Evolutionary conservation across 2,113 vertebrate species (phyloP), one percentile per base, ranked within the genome.

Genomic region (Epinephelus moara): DNA sequence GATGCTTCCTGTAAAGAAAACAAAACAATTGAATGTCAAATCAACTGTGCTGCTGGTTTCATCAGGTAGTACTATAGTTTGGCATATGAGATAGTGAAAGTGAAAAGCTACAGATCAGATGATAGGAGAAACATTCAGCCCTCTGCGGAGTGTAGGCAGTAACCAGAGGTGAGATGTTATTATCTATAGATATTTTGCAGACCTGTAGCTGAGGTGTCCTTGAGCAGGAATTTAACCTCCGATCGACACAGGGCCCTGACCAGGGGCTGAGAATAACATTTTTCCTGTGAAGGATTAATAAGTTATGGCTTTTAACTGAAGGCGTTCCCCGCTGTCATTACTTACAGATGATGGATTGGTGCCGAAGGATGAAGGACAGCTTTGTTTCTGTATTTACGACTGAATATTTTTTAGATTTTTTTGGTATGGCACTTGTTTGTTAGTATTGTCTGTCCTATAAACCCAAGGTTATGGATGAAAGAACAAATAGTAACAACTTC

Each of bases 241-340:
- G 53, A 78, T 74, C 25, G 4, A 49, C 60, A 37, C 23, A 6
- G 17, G 2, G 69, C 9, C 13, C 60, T 17, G 40, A 47, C 40
- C 68, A 73, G 55, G 33, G 21, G 56, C 11, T 45, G 42, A 33
- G 4, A 61, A 49, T 1, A 30, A 49, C 0, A n/a, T 52, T 78
- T 74, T 64, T 76, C 78, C 47, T 52, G 37, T 50, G 21, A 62
- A 49, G 56, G 13, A 63, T 69, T 66, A 60, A 75, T 59, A 68
- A 66, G 13, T 33, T 49, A 59, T 55, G 6, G 33, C 19, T 25
- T 77, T 30, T 68, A 74, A 72, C 30, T 40, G 25, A 61, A 42
- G 23, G 18, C 47, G 4, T 17, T 84, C 49, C 10, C 42, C 42
- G 12, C 19, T 63, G 55, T 52, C n/a, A 42, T 77, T 33, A 63